Conservation (phyloP, 2,113 vertebrate species). For the Gopherus evgoodei region DNA sequence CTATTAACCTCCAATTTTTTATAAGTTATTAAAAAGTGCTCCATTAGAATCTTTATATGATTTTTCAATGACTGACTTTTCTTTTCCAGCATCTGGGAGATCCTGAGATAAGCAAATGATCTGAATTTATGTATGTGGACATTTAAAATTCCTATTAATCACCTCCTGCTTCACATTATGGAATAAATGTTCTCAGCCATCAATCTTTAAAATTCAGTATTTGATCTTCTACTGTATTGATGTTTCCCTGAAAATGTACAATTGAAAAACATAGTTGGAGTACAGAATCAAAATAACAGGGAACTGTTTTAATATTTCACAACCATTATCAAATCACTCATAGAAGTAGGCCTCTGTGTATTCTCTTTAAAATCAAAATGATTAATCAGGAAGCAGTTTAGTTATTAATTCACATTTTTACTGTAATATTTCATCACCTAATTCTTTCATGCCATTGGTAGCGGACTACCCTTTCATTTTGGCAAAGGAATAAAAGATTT, state of each 20-base stretch:
- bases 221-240: constrained; percentile 56
- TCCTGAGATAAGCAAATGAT: constrained; percentile 56
- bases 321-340: constrained; percentile 43
- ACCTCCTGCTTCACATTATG: constrained; percentile 51
- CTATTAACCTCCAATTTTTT: constrained; percentile 27
- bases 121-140: constrained; percentile 21
- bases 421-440: constrained; percentile 54
- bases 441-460: constrained; percentile 49
- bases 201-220: constrained; percentile 29
- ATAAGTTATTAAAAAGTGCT: background rate
- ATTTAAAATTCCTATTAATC: constrained; percentile 45
- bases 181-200: constrained; percentile 48
- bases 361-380: constrained; percentile 47
- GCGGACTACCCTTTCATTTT: constrained; percentile 64
- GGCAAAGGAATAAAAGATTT: constrained; percentile 68
- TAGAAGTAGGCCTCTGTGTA: background rate
- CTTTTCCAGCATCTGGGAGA: constrained; percentile 45
- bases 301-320: constrained; percentile 59
- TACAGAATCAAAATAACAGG: constrained; percentile 41
- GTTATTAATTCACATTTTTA: constrained; percentile 48
- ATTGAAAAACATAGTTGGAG: constrained; percentile 42
- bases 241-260: constrained; percentile 20
- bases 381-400: constrained; percentile 40
- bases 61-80: constrained; percentile 48
- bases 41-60: background rate